A percentile compares a stretch with the other conserved stretches of the same genome.
phyloP scores from a whole-genome alignment of 2,797 vertebrate species.

The Acipenser ruthenus region DNA sequence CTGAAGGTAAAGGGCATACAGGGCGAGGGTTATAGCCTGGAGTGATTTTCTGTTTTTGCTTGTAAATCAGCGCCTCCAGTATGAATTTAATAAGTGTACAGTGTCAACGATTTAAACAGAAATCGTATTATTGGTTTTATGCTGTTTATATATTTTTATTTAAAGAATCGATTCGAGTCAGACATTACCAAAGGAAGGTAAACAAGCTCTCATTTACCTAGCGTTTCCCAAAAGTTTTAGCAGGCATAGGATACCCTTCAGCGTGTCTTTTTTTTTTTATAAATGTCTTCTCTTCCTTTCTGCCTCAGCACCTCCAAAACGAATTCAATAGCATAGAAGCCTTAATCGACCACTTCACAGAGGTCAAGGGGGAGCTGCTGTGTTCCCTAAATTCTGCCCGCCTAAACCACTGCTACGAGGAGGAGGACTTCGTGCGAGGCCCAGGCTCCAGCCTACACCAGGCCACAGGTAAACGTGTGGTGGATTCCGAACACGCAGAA shows the following conservation, averaged over 20 bases:
- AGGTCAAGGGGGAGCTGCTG: conserved; percentile 56
- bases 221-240: no score
- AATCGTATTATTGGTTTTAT: no score
- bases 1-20: conserved; percentile 65
- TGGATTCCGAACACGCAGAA: conserved; percentile 23
- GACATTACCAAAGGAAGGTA: no score
- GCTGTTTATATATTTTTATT: no score
- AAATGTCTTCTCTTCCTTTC: conserved; percentile 10
- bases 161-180: no score
- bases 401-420: conserved; percentile 81
- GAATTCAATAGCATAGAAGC: conserved; percentile 70
- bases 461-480: conserved; percentile 21
- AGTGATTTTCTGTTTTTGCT: neutral
- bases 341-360: conserved; percentile 74
- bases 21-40: neutral
- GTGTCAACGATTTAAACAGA: no score
- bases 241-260: no score
- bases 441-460: conserved; percentile 20
- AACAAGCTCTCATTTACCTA: no score
- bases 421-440: conserved; percentile 43
- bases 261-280: neutral
- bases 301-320: conserved; percentile 61
- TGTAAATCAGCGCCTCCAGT: no score
- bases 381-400: conserved; percentile 64
- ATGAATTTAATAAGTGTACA: no score